These are phyloP conservation scores for Drosophila anomalata DNA, from an alignment of 2,888 invertebrate species.

Conservation along the genomic window DNA sequence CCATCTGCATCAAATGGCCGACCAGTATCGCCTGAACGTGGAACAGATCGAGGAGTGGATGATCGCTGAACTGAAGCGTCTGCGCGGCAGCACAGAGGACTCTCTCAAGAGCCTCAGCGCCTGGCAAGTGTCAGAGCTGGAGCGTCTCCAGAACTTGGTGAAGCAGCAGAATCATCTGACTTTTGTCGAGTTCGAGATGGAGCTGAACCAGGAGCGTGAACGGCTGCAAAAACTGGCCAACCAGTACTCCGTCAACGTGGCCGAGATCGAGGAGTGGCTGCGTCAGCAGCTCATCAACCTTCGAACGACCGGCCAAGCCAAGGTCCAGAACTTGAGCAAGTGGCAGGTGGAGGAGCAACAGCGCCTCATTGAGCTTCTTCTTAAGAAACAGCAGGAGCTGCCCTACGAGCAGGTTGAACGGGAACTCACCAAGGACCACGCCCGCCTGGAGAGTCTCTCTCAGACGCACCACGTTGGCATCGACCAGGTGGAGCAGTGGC, in stretches of 20 bases:
- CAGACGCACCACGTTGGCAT: conserved; percentile 77
- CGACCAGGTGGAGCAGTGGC: conserved; percentile 78
- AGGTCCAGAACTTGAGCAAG: conserved; percentile 78
- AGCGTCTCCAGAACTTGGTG: conserved; percentile 75
- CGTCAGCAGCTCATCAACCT: conserved; percentile 80
- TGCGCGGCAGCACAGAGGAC: conserved; percentile 69
- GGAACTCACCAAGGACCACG: conserved; percentile 71
- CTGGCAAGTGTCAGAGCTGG: conserved; percentile 79
- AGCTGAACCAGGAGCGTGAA: conserved; percentile 75
- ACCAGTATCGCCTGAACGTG: conserved; percentile 78
- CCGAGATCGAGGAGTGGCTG: conserved; percentile 81
- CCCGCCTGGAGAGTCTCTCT: conserved; percentile 69
- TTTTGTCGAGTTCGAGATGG: conserved; percentile 78
- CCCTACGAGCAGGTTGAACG: conserved; percentile 75
- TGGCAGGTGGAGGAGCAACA: conserved; percentile 81
- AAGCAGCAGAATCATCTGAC: conserved; percentile 78
- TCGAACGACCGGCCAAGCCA: conserved; percentile 74
- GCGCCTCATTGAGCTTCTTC: conserved; percentile 76
- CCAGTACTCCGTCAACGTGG: conserved; percentile 79
- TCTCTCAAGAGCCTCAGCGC: conserved; percentile 72
- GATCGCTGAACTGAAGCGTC: conserved; percentile 76
- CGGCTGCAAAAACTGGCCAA: conserved; percentile 74
- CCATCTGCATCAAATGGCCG: conserved; percentile 80
- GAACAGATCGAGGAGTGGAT: conserved; percentile 82
- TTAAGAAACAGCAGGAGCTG: conserved; percentile 73